Base-by-base conservation (phyloP, 2,113 vertebrate genomes). In the Phrynocephalus versicolor region DNA sequence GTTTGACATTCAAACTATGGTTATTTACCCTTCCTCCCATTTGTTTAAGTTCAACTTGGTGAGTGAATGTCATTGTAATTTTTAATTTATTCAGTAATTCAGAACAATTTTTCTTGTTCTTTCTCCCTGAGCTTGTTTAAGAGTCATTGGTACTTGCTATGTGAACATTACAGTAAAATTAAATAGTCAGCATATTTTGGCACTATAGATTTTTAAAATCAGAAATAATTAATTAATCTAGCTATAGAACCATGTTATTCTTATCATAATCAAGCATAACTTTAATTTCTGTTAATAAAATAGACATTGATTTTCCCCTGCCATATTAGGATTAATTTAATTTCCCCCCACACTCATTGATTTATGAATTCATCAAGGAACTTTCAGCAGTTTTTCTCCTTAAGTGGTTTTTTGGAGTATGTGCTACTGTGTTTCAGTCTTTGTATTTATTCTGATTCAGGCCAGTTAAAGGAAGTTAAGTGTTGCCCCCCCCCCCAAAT, bases 241-340 rank as follows among this genome's bases (percentile, higher is more conserved):
- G 19, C 35, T 39, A 19, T 72, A 83, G 57, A 9, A n/a, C 62
- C 30, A 67, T 8, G 14, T 45, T 45, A 62, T 33, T 6, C 70
- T 83, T 73, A 55, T 58, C 72, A 57, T 73, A 83, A 83, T 73
- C 60, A 73, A 73, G 8, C 13, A 55, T n/a, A 73, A 73, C 51
- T 62, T 83, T 83, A 73, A 83, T 83, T 83, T 73, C 69, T 41
- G 37, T 73, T 73, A 83, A 83, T 73, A 60, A 41, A 35, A 72
- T 83, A 83, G 72, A n/a, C 14, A 83, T 83, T 83, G 81, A 83
- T 82, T 82, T 37, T 19, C 35, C 57, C 35, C 27, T 35, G 8
- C 64, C 23, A 58, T 60, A 39, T 58, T 82, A 55, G 33, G 5
- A 82, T 39, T 82, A 82, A 73, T 60, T 73, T 73, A 58, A 60